Evolutionary conservation across 1,140 invertebrate genomes (phyloP), one percentile per base, ranked within the genome.

Genomic region (Drosophila rufa): DNA sequence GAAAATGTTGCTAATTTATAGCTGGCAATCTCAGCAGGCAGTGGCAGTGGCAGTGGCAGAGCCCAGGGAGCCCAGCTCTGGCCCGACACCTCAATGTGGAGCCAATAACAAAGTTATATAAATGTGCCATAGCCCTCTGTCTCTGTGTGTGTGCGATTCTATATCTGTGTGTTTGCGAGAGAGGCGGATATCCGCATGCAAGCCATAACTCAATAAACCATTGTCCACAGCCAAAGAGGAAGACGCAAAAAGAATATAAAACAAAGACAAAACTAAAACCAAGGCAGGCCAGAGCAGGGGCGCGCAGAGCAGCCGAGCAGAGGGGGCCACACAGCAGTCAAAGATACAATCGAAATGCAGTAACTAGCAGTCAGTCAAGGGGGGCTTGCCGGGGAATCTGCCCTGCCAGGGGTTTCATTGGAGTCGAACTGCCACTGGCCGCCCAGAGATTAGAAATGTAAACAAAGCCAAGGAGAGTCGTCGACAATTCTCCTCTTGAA

Each of bases 331-430:
- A 33, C 70, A 87, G 55, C 84, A 89, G 84, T 83, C 73, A 89
- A 90, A 90, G 84, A 89, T 89, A 89, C 85, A 90, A 89, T 90
- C 84, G 81, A 90, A 89, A 90, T 90, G 84, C 85, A 87, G 85
- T 80, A 89, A 79, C 80, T 83, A 78, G 69, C 74, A 76, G 68
- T 58, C 59, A 65, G 47, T 69, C 64, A 33, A 27, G 25, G n/a
- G 38, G 2, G 40, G 19, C 6, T 8, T 9, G 33, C n/a, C 33
- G 38, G 36, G 14, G 12, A 25, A 25, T 25, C 22, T 25, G 22
- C 22, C n/a, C 12, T 47, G 36, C 30, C 15, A 15, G 30, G 73
- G 38, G 46, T 19, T 33, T 45, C n/a, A 30, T 55, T 17, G 51
- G 19, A 55, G 51, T 55, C 51, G 19, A 66, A 27, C 53, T 48